Evolutionary conservation across 2,888 invertebrate genomes (phyloP).

Genomic region (Dyspetes luteomarginatus): DNA sequence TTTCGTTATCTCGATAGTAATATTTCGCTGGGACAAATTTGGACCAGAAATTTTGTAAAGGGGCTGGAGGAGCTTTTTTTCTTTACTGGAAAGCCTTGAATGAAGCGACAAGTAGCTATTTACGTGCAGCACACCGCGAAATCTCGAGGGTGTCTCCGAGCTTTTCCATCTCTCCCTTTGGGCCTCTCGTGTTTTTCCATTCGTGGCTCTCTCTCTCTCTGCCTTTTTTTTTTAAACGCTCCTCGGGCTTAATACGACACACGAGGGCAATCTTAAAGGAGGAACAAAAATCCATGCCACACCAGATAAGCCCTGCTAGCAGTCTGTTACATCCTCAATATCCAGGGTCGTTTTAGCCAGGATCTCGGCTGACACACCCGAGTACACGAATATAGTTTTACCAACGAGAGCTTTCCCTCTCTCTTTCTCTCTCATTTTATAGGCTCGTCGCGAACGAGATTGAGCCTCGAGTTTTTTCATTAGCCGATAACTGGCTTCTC

Average conservation of each 20-base stretch:
- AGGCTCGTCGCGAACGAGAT: slow-evolving; percentile 72
- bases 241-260: slow-evolving; percentile 81
- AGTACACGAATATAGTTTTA: slow-evolving; percentile 52
- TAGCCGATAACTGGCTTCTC: slow-evolving; percentile 80
- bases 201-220: slow-evolving; percentile 46
- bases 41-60: slow-evolving; percentile 5
- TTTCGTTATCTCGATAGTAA: slow-evolving; percentile 62
- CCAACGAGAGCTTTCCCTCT: slow-evolving; percentile 55
- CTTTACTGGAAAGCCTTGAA: slow-evolving; percentile 68
- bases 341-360: slow-evolving; percentile 60
- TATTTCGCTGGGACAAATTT: slow-evolving; percentile 51
- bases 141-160: slow-evolving; percentile 67
- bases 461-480: slow-evolving; percentile 79
- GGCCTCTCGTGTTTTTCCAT: slow-evolving; percentile 64
- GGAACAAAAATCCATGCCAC: slow-evolving; percentile 69
- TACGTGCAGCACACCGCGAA: slow-evolving; percentile 76
- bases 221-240: slow-evolving; percentile 75
- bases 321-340: slow-evolving; percentile 62
- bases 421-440: slow-evolving; percentile 62
- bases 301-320: slow-evolving; percentile 78
- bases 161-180: slow-evolving; percentile 57
- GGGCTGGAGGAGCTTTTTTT: slow-evolving; percentile 42
- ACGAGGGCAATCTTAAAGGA: slow-evolving; percentile 81
- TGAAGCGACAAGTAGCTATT: slow-evolving; percentile 83
- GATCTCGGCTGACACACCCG: slow-evolving; percentile 51